These are phyloP conservation scores for Anhinga anhinga DNA, from an alignment of 2,113 vertebrate species.

Conservation along the genomic window DNA sequence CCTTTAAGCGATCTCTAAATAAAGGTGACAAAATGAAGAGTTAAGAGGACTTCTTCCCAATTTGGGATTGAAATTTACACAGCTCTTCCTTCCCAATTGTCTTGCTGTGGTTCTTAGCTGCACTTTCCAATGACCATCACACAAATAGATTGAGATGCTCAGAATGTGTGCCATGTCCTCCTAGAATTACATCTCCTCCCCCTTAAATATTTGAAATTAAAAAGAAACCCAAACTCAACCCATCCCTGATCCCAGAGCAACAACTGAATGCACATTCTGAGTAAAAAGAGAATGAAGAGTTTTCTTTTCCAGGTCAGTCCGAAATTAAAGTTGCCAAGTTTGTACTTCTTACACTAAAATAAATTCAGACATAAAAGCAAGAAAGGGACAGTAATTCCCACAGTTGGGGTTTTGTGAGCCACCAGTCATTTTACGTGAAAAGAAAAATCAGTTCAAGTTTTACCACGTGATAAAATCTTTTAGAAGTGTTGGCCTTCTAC, in stretches of 20 bases:
- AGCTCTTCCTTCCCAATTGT: background rate
- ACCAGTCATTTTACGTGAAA: background rate
- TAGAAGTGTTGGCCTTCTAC: background rate
- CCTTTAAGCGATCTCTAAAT: background rate
- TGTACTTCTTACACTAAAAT: background rate
- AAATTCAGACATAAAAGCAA: background rate
- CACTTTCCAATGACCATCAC: background rate
- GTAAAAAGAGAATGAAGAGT: background rate
- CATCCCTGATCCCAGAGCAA: background rate
- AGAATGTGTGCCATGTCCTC: background rate
- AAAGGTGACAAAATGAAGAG: background rate
- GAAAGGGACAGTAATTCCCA: background rate
- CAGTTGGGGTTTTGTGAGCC: background rate
- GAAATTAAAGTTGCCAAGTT: background rate
- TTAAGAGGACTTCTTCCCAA: background rate
- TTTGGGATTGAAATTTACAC: background rate
- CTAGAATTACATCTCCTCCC: background rate
- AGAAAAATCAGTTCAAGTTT: background rate
- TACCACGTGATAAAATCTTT: background rate
- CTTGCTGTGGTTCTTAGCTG: background rate
- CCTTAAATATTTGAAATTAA: background rate
- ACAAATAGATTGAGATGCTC: background rate
- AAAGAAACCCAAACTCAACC: background rate
- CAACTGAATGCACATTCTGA: background rate
- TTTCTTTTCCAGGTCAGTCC: background rate